Evolutionary conservation across 2,113 vertebrate species (phyloP).

Genomic region (Chaenocephalus aceratus): DNA sequence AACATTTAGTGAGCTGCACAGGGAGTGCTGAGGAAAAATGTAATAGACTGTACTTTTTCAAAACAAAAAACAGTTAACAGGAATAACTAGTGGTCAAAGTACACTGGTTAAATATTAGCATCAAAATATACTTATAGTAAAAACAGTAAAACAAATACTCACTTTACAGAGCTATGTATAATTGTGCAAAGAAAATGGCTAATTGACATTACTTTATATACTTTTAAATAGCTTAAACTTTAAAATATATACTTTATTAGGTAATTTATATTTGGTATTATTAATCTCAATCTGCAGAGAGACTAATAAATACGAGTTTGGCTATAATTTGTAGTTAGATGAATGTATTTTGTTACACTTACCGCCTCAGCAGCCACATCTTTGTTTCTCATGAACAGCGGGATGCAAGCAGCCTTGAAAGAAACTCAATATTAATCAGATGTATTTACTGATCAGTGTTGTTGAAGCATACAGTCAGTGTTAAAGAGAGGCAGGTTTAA

Average conservation of each 20-base stretch:
- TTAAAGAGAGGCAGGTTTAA: rapidly evolving
- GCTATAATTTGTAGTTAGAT: neutral
- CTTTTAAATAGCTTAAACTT: neutral
- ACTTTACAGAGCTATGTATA: neutral
- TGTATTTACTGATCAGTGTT: neutral
- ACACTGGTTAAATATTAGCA: too few relatives aligned
- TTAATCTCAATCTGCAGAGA: neutral
- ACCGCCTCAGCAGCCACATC: slow-evolving; percentile 97
- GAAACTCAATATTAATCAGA: slow-evolving; percentile 1
- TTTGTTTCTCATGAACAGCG: slow-evolving; percentile 96
- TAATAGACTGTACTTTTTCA: too few relatives aligned
- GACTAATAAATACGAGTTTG: neutral
- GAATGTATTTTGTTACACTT: slow-evolving; percentile 66
- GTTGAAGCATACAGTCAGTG: too few relatives aligned
- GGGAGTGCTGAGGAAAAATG: neutral
- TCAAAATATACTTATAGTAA: too few relatives aligned
- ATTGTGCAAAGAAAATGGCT: neutral
- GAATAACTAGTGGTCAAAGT: too few relatives aligned
- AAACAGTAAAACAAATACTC: neutral
- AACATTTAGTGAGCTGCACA: neutral
- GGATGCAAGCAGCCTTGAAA: slow-evolving; percentile 92
- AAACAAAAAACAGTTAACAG: too few relatives aligned
- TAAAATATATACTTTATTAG: neutral
- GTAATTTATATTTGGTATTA: neutral
- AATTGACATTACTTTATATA: neutral